Percentiles rank a stretch among this genome's conserved stretches.
phyloP scores from a whole-genome alignment of 2,888 invertebrate genomes.

The Mythimna vitellina region DNA sequence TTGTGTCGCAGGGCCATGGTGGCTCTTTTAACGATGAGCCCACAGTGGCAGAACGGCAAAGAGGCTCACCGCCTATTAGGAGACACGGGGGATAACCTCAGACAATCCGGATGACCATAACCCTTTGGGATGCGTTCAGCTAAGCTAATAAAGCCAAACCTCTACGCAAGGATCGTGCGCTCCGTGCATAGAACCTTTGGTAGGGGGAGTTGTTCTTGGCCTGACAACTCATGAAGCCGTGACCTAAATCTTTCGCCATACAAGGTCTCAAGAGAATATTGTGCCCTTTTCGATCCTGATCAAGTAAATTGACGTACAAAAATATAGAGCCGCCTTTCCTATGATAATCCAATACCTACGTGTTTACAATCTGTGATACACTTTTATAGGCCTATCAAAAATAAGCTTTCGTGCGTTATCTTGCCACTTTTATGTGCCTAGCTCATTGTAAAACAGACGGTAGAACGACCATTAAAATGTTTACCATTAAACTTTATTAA shows the following conservation, averaged over 20 bases:
- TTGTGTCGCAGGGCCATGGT: no score
- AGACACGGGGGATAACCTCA: no score
- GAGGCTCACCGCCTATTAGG: no score
- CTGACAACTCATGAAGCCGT: background rate
- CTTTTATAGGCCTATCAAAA: constrained; percentile 60
- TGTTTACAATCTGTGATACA: constrained; percentile 57
- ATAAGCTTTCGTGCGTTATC: constrained; percentile 59
- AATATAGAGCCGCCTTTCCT: constrained; percentile 23
- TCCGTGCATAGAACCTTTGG: no score
- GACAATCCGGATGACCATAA: no score
- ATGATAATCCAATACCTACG: constrained; percentile 39
- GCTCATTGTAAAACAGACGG: constrained; percentile 46
- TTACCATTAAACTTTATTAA: constrained; percentile 30
- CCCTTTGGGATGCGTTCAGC: no score
- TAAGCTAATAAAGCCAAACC: no score
- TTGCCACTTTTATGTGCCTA: constrained; percentile 49
- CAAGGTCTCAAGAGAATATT: constrained; percentile 10
- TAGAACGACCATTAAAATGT: constrained; percentile 32
- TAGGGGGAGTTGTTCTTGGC: background rate
- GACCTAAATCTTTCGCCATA: background rate
- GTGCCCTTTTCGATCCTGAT: background rate
- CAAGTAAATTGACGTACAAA: constrained; percentile 41
- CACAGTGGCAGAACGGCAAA: no score
- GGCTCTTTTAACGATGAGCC: no score
- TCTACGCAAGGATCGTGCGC: no score